Evolutionary conservation across 1,140 invertebrate genomes (phyloP), one percentile per base, ranked within the genome.

Genomic region (Bombus sibiricus): DNA sequence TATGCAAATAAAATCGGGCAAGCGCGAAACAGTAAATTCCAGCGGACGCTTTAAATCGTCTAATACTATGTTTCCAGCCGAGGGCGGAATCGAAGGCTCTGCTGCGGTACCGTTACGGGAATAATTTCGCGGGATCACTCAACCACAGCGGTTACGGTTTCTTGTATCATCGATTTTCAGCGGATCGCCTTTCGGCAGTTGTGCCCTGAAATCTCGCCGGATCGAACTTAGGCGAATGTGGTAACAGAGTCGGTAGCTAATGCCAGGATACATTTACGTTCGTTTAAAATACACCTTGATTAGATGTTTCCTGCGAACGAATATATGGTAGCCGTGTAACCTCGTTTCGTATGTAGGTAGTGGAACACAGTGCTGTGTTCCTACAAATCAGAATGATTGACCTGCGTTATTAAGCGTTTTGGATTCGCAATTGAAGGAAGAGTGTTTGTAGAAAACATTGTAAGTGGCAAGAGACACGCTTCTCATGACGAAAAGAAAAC

Each of bases 1-100:
- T 89, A 89, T 89, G 89, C 88, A 90, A 90, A 90, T 90, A 90
- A 90, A 90, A 89, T 87, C 79, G 69, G 43, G 41, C 71, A 53
- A 87, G 57, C 78, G 82, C 79, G 77, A 84, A 81, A 75, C 86
- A 71, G 71, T 89, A 85, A 90, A 90, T 90, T 87, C 86, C 74
- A 37, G 15, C 53, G 37, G 79, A 43, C 68, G 78, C 68, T 87
- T 89, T 77, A 78, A 87, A 86, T 84, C 77, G 41, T 53, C 74
- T 90, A 87, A 90, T 90, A 47, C 68, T n/a, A 53, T 53, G 73
- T 80, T 81, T 87, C 81, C 62, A 68, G 69, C 28, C 85, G 69
- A 41, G 77, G 88, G 66, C 76, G 77, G 78, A 47, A 72, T 64
- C 53, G 78, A 57, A 83, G 53, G 68, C 43, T 85, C 41, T 71